phyloP scores from a whole-genome alignment of 2,888 invertebrate species.

The Pelosia muscerda region DNA sequence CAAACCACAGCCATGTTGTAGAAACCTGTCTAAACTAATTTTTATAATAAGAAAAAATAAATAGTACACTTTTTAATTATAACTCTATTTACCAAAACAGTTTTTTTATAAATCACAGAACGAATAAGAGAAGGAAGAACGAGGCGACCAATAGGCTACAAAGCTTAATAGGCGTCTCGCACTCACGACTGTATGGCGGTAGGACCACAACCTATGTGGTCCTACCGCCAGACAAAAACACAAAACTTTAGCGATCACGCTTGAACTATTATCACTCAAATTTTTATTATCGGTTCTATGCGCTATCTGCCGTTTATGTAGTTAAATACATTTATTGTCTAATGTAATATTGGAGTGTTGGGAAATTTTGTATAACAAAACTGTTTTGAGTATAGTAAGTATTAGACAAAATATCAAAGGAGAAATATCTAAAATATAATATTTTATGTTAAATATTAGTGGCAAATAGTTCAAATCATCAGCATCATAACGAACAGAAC shows the following conservation, averaged over 20 bases:
- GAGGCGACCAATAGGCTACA: no score
- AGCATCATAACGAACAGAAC: constrained; percentile 21
- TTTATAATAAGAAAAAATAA: neutral
- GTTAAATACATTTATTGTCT: neutral
- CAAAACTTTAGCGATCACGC: no score
- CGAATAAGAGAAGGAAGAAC: no score
- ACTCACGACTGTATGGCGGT: neutral
- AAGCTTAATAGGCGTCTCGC: neutral
- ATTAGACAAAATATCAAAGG: neutral
- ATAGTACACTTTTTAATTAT: no score
- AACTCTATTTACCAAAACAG: no score
- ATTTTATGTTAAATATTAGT: neutral
- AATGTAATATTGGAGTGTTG: neutral
- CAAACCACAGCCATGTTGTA: neutral
- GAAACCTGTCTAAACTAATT: neutral
- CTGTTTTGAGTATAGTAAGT: neutral
- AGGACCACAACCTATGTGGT: no score
- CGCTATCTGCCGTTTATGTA: neutral
- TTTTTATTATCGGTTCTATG: neutral
- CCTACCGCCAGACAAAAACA: no score
- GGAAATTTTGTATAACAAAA: neutral
- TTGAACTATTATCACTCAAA: neutral
- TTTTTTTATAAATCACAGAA: no score
- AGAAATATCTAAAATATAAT: neutral
- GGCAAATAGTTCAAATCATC: constrained; percentile 2